Percentiles rank a stretch among this genome's conserved stretches.
phyloP scores from a whole-genome alignment of 2,888 invertebrate genomes.

The Leptinotarsa rubiginosa region DNA sequence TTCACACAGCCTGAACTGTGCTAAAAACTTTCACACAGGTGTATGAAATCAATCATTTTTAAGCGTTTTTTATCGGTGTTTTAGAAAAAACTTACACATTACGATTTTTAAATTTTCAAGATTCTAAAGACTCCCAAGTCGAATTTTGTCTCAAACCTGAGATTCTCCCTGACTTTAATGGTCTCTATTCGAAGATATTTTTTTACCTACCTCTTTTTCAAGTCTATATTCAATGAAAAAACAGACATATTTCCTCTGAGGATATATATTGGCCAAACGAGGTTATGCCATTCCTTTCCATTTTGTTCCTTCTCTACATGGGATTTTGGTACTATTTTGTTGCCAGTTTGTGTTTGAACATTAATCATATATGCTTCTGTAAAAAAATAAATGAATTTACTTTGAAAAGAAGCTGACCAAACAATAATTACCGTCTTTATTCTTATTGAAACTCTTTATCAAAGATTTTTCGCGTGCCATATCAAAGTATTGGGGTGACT shows the following conservation, averaged over 20 bases:
- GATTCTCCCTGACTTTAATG: too few relatives aligned
- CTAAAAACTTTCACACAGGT: too few relatives aligned
- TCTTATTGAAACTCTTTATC: neutral
- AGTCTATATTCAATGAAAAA: constrained; percentile 68
- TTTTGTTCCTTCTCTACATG: constrained; percentile 30
- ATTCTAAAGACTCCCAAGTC: too few relatives aligned
- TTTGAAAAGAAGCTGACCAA: neutral
- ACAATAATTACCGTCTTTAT: constrained; percentile 13
- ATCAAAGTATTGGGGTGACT: neutral
- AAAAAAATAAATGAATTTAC: constrained; percentile 2
- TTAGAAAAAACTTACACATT: too few relatives aligned
- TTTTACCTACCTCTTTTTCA: constrained; percentile 66
- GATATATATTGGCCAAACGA: constrained; percentile 80
- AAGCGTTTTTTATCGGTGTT: too few relatives aligned
- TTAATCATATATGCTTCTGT: constrained; percentile 42
- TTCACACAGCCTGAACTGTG: too few relatives aligned
- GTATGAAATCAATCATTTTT: too few relatives aligned
- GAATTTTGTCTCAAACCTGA: too few relatives aligned
- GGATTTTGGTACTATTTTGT: constrained; percentile 44
- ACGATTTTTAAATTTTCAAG: too few relatives aligned
- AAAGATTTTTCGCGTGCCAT: neutral
- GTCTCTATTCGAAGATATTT: neutral
- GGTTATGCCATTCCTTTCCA: constrained; percentile 44
- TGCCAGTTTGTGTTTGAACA: constrained; percentile 42
- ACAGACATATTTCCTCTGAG: constrained; percentile 89